Conservation (phyloP, 2,113 vertebrate species). For the Sebastes schlegelii region DNA sequence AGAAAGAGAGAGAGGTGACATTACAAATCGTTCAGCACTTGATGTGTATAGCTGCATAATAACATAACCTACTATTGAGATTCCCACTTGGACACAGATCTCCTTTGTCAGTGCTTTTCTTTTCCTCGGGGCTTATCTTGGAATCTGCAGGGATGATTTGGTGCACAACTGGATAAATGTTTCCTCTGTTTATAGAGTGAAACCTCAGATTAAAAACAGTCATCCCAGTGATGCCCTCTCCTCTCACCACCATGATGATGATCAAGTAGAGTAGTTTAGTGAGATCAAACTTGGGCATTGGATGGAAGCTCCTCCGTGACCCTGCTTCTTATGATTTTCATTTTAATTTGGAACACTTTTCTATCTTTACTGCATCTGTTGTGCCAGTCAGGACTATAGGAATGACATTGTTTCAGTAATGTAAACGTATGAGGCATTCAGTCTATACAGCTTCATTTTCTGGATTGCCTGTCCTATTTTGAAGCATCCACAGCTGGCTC, state of each 20-base stretch:
- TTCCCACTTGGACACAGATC: not conserved
- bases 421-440: not conserved
- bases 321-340: not conserved
- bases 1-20: constrained; percentile 33
- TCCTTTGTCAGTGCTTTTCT: not conserved
- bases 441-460: not conserved
- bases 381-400: not conserved
- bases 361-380: too few species aligned
- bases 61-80: not conserved
- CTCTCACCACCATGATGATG: not conserved
- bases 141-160: constrained; percentile 2
- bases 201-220: not conserved
- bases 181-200: not conserved
- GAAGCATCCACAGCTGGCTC: constrained; percentile 32
- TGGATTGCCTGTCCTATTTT: constrained; percentile 17
- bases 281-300: not conserved
- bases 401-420: not conserved
- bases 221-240: not conserved
- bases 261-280: not conserved
- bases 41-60: not conserved
- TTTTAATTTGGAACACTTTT: not conserved
- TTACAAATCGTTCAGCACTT: constrained; percentile 5
- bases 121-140: not conserved
- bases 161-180: not conserved
- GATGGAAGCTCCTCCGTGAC: not conserved